Conservation (phyloP, 2,888 invertebrate species). For the Pristionchus exspectatus region DNA sequence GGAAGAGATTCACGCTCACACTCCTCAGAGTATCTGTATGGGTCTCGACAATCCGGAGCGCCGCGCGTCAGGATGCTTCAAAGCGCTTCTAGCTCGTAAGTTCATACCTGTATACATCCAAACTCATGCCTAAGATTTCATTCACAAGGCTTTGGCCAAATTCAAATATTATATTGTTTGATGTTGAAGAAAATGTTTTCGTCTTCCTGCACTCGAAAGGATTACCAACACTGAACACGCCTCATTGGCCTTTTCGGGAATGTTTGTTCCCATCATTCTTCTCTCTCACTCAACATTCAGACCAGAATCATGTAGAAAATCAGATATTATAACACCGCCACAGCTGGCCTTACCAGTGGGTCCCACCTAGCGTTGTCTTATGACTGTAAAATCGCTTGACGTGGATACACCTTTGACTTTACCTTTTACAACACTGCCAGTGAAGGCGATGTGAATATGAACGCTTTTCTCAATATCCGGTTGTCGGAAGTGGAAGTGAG, state of each 20-base stretch:
- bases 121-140: neutral
- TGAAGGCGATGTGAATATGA: neutral
- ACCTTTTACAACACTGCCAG: neutral
- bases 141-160: neutral
- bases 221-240: neutral
- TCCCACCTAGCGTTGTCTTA: too few species aligned
- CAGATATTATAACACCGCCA: neutral
- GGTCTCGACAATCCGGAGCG: neutral
- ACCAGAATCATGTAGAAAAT: neutral
- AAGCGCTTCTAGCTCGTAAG: neutral
- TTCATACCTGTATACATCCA: neutral
- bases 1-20: constrained; percentile 12
- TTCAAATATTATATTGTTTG: too few species aligned
- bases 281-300: neutral
- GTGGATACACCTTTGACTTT: neutral
- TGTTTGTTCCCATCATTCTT: neutral
- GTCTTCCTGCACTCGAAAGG: neutral
- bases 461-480: constrained; percentile 20
- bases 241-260: neutral
- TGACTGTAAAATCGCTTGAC: too few species aligned
- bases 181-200: neutral
- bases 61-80: neutral
- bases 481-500: constrained; percentile 10
- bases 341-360: too few species aligned
- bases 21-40: neutral